These are phyloP conservation scores for Coracias cyanogaster DNA, from an alignment of 2,797 vertebrate genomes.

Conservation along the genomic window DNA sequence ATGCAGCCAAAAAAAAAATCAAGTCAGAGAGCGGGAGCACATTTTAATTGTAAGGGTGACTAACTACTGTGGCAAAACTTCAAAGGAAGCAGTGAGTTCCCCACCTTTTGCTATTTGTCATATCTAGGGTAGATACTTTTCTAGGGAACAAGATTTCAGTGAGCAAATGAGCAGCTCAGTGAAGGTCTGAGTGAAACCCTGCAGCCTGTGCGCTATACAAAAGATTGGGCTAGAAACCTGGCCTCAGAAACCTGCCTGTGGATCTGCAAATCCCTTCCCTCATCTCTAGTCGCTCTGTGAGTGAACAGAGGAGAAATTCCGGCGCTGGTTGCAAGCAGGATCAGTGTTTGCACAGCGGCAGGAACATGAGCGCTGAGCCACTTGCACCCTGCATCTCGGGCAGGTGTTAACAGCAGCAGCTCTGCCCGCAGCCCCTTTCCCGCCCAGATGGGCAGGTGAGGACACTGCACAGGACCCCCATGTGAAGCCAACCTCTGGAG, in stretches of 20 bases:
- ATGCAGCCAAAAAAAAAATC: background rate
- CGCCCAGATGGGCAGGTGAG: background rate
- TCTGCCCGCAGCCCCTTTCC: background rate
- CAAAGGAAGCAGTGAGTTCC: background rate
- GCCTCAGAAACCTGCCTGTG: background rate
- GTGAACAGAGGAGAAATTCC: background rate
- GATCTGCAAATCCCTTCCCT: background rate
- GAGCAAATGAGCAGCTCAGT: background rate
- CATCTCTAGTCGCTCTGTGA: background rate
- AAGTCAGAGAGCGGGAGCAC: background rate
- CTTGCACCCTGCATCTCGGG: background rate
- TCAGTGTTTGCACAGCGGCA: background rate
- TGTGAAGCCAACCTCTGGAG: rapidly evolving
- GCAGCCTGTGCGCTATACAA: background rate
- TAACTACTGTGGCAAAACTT: background rate
- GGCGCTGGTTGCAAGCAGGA: rapidly evolving
- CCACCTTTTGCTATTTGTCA: background rate
- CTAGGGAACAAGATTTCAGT: background rate
- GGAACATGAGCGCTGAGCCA: rapidly evolving
- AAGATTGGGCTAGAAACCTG: background rate
- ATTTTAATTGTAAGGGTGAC: background rate
- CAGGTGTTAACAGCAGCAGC: too few species aligned
- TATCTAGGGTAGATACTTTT: background rate
- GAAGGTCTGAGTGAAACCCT: background rate
- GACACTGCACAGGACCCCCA: rapidly evolving